Evolutionary conservation across 2,113 vertebrate genomes (phyloP), one percentile per base, ranked within the genome.

Genomic region (Tamias sibiricus): DNA sequence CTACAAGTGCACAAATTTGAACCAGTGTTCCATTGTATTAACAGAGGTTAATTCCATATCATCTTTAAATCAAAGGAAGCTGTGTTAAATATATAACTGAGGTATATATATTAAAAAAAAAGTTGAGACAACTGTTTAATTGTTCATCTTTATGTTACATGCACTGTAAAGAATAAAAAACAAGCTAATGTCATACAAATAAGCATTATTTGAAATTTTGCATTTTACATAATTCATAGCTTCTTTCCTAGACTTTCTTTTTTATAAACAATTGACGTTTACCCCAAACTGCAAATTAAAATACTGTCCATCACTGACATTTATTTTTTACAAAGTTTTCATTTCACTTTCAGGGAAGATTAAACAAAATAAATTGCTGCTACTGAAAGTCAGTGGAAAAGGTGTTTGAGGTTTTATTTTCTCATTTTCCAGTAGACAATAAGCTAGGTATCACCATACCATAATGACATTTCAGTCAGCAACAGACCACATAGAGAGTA

Each of bases 291-390:
- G 54, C 30, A 95, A 92, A 85, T 92, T 90, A 92, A 95, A 95
- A 81, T 71, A 91, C 47, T 97, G 30, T 71, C 49, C n/a, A 81
- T 49, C 64, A 66, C 3, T 75, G 30, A 86, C 64, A 85, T 54
- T 79, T 57, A 66, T 49, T 93, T 52, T 81, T 91, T 54, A 80
- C 11, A 42, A 20, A 59, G 4, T 87, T 94, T 97, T 90, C 86
- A 89, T 49, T 79, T 91, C 88, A 59, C 16, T 94, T 80, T 3
- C 6, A 95, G 8, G 28, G 6, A 76, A 90, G 26, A 76, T 94
- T 89, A 93, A 94, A 14, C 26, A 95, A 93, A 94, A 86, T 85
- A 75, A 81, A 92, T 90, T 89, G 6, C 32, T 94, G 8, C 6
- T n/a, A 75, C 26, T 57, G 22, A 82, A 94, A 19, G 10, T 91